Evolutionary conservation across 2,888 invertebrate genomes (phyloP), one percentile per base, ranked within the genome.

Genomic region (Diadromus collaris): DNA sequence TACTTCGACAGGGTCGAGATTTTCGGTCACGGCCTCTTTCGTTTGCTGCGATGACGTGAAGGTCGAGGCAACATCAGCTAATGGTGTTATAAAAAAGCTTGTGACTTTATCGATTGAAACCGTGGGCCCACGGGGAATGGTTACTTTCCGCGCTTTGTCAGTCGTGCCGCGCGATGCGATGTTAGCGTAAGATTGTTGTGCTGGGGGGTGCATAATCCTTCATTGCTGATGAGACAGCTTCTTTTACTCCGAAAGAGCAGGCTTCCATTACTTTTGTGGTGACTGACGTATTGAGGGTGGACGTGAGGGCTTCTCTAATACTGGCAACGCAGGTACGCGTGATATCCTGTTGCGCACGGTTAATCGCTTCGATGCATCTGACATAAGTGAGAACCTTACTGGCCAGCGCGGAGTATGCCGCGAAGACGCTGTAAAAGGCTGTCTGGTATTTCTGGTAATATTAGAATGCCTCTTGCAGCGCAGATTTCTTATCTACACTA

Each of bases 391-490:
- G 24, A 9, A 61, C 13, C 41, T 61, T 41, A 38, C 61, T 41
- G 10, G 41, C 61, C 19, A 61, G 19, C 21, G 61, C 34, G 34
- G 63, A 61, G 29, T 63, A 70, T 9, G 70, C 70, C 3, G 70
- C 16, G 54, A 34, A 70, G 6, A 70, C 70, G 3, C 48, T 46
- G 34, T 61, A 60, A n/a, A 70, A 70, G 6, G 70, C 70, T 0
- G 60, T 70, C 48, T 70, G 70, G n/a, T n/a, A n/a, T n/a, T n/a
- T n/a, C n/a, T n/a, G n/a, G 16, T 70, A 70, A 9, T 70, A 58
- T 29, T 46, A 16, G 29, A 61, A 58, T 3, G 61, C 70, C 21
- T 70, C 60, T 34, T 70, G 58, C 1, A 70, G 27, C 19, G 60
- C 46, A n/a, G 46, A 10, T 48, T 70, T 70, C n/a, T 60, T 61